Evolutionary conservation across 2,888 invertebrate species (phyloP), one percentile per base, ranked within the genome.

Genomic region (Lithosia quadra): DNA sequence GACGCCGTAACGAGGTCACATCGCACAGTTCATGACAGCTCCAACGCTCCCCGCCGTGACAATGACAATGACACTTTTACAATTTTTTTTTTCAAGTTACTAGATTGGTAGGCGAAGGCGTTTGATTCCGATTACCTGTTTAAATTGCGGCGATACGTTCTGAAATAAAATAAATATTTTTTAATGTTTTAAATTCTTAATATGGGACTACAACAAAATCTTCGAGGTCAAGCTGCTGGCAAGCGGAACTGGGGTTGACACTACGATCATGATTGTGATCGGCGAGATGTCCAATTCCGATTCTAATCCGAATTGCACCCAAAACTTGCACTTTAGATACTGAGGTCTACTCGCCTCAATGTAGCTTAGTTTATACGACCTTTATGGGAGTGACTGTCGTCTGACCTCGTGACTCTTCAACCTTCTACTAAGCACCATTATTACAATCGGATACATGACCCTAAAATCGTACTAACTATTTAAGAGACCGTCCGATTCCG

Each of bases 31-130:
- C 75, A 77, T 71, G 77, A 73, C 74, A 73, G 76, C 78, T 73
- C 65, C 65, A 72, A 68, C 70, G 68, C 70, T 68, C 69, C 65
- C 56, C 74, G 79, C 85, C 85, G 75, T 88, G 88, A 80, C 89
- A 87, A 68, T 90, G 90, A 87, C 90, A 89, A 69, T 89, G 88
- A 79, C 83, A 84, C 80, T 88, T 82, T 81, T 84, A 81, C 76
- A 73, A 28, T 58, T 69, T 70, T 80, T 80, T 75, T 57, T 77
- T 77, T 68, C 60, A 65, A 65, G 68, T 77, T 60, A 13, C n/a
- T 72, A 73, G 28, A 28, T 2, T 68, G 76, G 78, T 77, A 34
- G 76, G 58, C 71, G 73, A 78, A 82, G 78, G 72, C 71, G 76
- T 80, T 69, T 72, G 77, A 78, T 78, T 82, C 68, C 73, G 76